Conservation (phyloP, 2,888 invertebrate species). For the Rhingia rostrata region DNA sequence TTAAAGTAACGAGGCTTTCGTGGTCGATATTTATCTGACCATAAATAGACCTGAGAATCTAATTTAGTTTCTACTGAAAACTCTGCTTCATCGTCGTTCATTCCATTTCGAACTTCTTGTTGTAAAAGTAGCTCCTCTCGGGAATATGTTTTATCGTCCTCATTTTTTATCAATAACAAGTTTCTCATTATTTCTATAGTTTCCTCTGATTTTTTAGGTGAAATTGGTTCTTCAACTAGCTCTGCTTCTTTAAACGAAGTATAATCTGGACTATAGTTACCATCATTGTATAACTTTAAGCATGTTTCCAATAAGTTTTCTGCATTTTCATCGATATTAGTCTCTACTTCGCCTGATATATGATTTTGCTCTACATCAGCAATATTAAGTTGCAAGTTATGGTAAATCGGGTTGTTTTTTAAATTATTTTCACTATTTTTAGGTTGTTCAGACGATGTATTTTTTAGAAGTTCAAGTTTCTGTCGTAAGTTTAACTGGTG, state of each 20-base stretch:
- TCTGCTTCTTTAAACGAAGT: constrained; percentile 83
- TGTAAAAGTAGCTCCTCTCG: constrained; percentile 87
- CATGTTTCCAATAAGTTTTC: constrained; percentile 81
- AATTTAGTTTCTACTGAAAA: constrained; percentile 95
- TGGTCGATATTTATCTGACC: constrained; percentile 99
- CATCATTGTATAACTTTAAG: constrained; percentile 89
- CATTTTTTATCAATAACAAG: constrained; percentile 85
- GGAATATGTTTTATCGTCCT: constrained; percentile 85
- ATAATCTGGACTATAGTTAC: constrained; percentile 92
- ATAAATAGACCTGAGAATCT: constrained; percentile 90
- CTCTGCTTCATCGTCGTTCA: constrained; percentile 93
- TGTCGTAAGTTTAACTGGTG: constrained; percentile 95
- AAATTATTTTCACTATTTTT: constrained; percentile 15
- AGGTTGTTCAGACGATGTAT: constrained; percentile 88
- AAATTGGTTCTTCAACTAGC: constrained; percentile 89
- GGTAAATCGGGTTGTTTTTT: constrained; percentile 75
- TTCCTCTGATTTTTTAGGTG: constrained; percentile 90
- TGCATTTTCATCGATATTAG: constrained; percentile 76
- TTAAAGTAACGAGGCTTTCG: constrained; percentile 99
- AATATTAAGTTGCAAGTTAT: constrained; percentile 29
- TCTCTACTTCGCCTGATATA: constrained; percentile 23
- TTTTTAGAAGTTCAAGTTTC: constrained; percentile 94
- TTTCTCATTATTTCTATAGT: constrained; percentile 89
- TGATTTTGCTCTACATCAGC: constrained; percentile 52
- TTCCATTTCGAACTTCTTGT: constrained; percentile 91